These are phyloP conservation scores for Xyliphius kryptos DNA, from an alignment of 2,113 vertebrate species.

Conservation along the genomic window DNA sequence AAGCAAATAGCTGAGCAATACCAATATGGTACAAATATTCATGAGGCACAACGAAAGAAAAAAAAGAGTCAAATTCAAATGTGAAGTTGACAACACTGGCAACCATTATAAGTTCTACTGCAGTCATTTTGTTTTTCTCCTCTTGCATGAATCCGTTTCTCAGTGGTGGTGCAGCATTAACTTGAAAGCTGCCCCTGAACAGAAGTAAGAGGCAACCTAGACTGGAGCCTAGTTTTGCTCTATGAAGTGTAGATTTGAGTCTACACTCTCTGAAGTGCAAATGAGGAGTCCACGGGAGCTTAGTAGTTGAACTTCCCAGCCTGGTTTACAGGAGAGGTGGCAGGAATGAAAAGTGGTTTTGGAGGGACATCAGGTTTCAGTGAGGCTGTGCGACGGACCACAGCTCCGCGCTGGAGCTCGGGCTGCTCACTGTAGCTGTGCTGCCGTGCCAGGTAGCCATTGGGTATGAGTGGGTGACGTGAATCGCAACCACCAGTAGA, in stretches of 20 bases:
- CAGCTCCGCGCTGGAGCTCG: constrained; percentile 62
- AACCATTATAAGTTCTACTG: constrained; percentile 44
- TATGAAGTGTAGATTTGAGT: constrained; percentile 20
- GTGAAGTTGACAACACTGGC: constrained; percentile 52
- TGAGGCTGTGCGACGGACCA: constrained; percentile 67
- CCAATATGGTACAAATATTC: constrained; percentile 79
- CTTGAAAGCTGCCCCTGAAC: constrained; percentile 21
- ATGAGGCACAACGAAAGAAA: constrained; percentile 56
- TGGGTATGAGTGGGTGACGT: constrained; percentile 65
- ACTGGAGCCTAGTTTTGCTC: constrained; percentile 1
- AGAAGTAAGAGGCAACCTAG: no score
- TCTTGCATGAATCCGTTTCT: constrained; percentile 4
- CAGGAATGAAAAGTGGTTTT: constrained; percentile 72
- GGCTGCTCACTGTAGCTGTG: constrained; percentile 73
- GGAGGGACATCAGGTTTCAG: constrained; percentile 71
- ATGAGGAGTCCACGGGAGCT: constrained; percentile 29
- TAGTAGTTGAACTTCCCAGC: constrained; percentile 75
- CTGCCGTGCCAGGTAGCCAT: constrained; percentile 65
- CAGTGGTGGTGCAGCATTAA: constrained; percentile 19
- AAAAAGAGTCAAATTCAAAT: constrained; percentile 62
- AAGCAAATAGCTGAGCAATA: constrained; percentile 71
- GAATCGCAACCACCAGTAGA: constrained; percentile 69
- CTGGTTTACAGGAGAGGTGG: constrained; percentile 69
- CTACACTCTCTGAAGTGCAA: no score
- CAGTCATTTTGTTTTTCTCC: constrained; percentile 25